phyloP scores from a whole-genome alignment of 2,113 vertebrate genomes.

The Silurus asotus region DNA sequence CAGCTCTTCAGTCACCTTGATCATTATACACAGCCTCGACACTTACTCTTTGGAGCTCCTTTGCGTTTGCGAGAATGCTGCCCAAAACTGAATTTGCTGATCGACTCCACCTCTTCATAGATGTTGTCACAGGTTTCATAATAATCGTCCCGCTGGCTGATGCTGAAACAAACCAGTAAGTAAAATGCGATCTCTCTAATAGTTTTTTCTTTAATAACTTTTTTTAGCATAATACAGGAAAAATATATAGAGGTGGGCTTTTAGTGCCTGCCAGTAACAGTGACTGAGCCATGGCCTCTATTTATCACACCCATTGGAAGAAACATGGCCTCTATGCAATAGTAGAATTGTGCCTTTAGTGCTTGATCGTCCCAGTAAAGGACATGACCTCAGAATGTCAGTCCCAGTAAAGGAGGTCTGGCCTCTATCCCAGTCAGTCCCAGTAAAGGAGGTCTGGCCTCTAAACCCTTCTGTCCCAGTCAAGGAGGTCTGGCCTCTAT shows the following conservation, averaged over 20 bases:
- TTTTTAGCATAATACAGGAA: background rate
- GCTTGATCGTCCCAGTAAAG: background rate
- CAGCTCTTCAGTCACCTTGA: no score
- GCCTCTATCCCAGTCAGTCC: background rate
- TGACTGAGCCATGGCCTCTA: background rate
- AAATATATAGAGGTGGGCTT: background rate
- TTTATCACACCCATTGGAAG: background rate
- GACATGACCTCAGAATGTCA: background rate
- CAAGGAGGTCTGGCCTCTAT: background rate
- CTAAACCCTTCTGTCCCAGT: background rate
- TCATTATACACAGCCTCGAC: background rate
- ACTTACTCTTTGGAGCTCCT: slow-evolving; percentile 68
- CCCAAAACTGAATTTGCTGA: slow-evolving; percentile 52
- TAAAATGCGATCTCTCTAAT: background rate
- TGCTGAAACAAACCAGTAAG: slow-evolving; percentile 38
- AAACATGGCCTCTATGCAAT: background rate
- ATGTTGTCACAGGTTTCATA: slow-evolving; percentile 60
- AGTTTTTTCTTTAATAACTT: background rate
- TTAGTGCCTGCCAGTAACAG: background rate
- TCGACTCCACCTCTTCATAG: slow-evolving; percentile 70
- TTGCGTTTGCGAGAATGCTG: slow-evolving; percentile 63
- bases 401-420: background rate
- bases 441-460: background rate
- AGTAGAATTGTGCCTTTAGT: no score
- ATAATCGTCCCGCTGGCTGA: slow-evolving; percentile 48